Base-by-base conservation (phyloP, 2,113 vertebrate genomes). In the Malaclemys terrapin region DNA sequence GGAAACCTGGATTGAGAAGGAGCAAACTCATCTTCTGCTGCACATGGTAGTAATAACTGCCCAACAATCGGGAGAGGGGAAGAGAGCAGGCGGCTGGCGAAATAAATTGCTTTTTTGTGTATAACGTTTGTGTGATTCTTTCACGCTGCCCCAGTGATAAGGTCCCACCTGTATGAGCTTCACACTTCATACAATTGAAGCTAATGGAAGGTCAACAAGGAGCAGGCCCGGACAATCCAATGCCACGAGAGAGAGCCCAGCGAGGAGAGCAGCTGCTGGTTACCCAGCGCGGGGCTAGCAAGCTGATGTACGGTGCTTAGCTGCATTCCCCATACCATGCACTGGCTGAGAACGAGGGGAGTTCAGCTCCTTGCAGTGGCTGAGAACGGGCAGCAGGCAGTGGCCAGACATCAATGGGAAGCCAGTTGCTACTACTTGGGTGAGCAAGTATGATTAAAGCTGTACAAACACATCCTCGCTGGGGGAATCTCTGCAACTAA, bases 141-240 rank as follows among this genome's bases (percentile, higher is more conserved):
- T 80, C 84, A 82, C 4, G 25, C 59, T 65, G 84, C 47, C 76
- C 47, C 29, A 11, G 45, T 65, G 85, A 47, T 83, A 69, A 83
- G 82, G 54, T 65, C 72, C 80, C 85, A 83, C 52, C 69, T 88
- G 85, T 79, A 62, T 78, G 80, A 82, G 80, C 45, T 65, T 52
- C 45, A 82, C 62, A 8, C 53, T 54, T 87, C 78, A 53, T 78
- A n/a, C 59, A 65, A 31, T 91, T 52, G 76, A 62, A 27, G 53
- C 85, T 62, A 56, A 78, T n/a, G 54, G 80, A 83, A 92, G 90
- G 80, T 87, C 80, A 88, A 79, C 90, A 87, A 87, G 90, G 72
- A 62, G 47, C 38, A 27, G 47, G 50, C 42, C 45, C 10, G 65
- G 59, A 92, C 47, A 87, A 62, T 78, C 20, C 22, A 59, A 85